Conservation (phyloP, 2,888 invertebrate species). For the Nomada fucata region DNA sequence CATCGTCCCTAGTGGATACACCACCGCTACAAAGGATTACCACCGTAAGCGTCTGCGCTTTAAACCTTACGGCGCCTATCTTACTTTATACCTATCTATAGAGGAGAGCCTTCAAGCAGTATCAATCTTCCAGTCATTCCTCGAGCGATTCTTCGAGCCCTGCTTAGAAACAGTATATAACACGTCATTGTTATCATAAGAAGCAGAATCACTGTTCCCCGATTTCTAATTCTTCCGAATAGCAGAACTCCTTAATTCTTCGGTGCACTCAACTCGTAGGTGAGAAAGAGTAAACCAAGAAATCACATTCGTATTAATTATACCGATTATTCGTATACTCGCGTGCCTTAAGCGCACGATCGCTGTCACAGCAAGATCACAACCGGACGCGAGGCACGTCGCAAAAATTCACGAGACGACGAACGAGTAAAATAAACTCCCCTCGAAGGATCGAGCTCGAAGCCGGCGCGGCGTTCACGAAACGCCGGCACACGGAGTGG, state of each 20-base stretch:
- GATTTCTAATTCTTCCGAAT: too few relatives aligned
- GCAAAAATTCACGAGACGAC: constrained; percentile 1
- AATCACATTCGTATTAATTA: too few relatives aligned
- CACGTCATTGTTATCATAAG: not conserved
- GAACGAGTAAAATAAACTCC: not conserved
- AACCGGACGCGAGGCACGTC: not conserved
- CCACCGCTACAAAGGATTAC: not conserved
- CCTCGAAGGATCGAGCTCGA: not conserved
- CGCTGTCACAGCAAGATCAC: not conserved
- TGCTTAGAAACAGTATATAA: not conserved
- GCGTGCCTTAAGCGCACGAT: not conserved
- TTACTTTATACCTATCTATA: not conserved
- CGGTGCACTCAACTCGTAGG: too few relatives aligned
- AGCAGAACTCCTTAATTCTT: too few relatives aligned
- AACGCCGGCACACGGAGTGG: not conserved
- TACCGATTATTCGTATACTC: not conserved
- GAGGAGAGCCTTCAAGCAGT: too few relatives aligned
- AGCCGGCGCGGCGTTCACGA: not conserved
- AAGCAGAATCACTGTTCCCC: not conserved
- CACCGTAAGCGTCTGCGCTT: not conserved
- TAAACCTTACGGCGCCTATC: not conserved
- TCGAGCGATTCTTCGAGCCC: not conserved
- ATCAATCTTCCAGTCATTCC: not conserved
- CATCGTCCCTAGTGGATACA: not conserved
- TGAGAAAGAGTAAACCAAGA: too few relatives aligned